Conservation (phyloP, 2,113 vertebrate species). For the Protobothrops flavoviridis region DNA sequence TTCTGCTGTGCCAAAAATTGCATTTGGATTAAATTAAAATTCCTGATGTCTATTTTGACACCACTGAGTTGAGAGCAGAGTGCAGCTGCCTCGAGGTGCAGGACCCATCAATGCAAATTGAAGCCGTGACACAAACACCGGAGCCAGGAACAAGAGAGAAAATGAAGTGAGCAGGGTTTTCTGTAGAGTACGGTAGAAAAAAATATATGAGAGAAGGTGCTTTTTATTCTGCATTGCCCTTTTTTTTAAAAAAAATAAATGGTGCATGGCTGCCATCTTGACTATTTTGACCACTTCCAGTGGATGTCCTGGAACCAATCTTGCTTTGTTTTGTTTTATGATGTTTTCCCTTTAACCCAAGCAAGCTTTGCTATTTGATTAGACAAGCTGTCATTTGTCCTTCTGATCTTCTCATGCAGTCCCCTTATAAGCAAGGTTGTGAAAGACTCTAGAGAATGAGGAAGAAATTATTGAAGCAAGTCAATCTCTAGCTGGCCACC, state of each 20-base stretch:
- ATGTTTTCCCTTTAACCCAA: slow-evolving; percentile 35
- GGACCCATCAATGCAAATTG: slow-evolving; percentile 58
- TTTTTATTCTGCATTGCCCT: not conserved
- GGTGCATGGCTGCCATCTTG: not conserved
- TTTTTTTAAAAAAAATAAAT: not conserved
- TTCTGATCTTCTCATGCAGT: slow-evolving; percentile 4
- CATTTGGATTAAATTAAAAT: slow-evolving; percentile 63
- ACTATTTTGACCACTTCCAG: not conserved
- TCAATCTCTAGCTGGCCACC: not conserved
- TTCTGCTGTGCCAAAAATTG: not conserved
- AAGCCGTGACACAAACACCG: slow-evolving; percentile 54
- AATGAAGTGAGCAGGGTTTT: slow-evolving; percentile 41
- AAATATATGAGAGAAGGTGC: not conserved
- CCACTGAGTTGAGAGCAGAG: slow-evolving; percentile 40
- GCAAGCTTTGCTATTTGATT: slow-evolving; percentile 50
- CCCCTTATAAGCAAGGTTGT: not conserved
- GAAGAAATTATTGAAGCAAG: not conserved
- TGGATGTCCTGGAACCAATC: not conserved
- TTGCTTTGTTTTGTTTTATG: not conserved
- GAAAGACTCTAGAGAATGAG: not conserved
- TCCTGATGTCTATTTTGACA: slow-evolving; percentile 37
- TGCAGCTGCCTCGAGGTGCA: slow-evolving; percentile 38
- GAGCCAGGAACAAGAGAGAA: slow-evolving; percentile 28
- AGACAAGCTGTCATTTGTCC: slow-evolving; percentile 46
- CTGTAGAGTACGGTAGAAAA: not conserved